Evolutionary conservation across 2,113 vertebrate species (phyloP), one percentile per base, ranked within the genome.

Genomic region (Phoenicopterus ruber): DNA sequence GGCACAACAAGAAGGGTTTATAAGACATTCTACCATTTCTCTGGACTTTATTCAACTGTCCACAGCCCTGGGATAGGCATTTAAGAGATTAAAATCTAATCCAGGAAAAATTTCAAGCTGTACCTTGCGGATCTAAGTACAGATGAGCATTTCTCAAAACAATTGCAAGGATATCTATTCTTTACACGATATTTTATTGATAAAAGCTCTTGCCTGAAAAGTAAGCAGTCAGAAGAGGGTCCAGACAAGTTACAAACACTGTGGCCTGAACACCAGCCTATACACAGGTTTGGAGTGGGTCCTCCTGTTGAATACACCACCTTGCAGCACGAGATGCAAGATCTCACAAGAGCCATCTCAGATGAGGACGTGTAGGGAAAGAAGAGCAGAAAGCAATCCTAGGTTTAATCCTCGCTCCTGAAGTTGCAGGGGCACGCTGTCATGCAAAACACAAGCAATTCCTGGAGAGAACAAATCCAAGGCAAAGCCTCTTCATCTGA

Each of bases 391-490:
- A 86, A 50, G 74, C 26, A 24, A n/a, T 14, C 22, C 17, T 34
- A 26, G 42, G 1, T 85, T 69, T 80, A 67, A 57, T 36, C 16
- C 40, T 19, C 28, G 13, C n/a, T 74, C 61, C 55, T 74, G 55
- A 44, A 70, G 36, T 9, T 21, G 19, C 54, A 69, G 55, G 61
- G 21, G 4, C 31, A 62, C 28, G 16, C 4, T 0, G 0, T 3
- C 15, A 22, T 2, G 20, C 29, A 78, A 54, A 66, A 32, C 1
- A 0, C 26, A 66, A 54, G 38, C 42, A 47, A 52, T 44, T 86
- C 34, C 17, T 21, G 24, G 15, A 72, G 26, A 72, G 24, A 47
- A 13, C 6, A 47, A 91, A 86, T 22, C 14, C 46, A 46, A 79
- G 46, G 66, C 40, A 93, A 85, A 85, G 31, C 32, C 29, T 62